These are phyloP conservation scores for Drosophila borborema DNA, from an alignment of 2,888 invertebrate genomes.

Conservation along the genomic window DNA sequence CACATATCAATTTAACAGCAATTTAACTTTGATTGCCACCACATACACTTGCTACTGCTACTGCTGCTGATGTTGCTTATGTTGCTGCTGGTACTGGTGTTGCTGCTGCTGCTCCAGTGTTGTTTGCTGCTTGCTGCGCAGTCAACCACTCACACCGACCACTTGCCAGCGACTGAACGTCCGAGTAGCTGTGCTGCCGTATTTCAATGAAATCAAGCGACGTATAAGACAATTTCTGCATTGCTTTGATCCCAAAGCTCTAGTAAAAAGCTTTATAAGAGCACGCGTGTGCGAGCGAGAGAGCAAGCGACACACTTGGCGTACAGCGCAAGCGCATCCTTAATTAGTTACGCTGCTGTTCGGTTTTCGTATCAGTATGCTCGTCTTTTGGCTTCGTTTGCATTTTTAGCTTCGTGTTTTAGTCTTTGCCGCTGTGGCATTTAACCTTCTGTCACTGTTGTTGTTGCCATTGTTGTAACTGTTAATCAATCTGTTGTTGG, in stretches of 20 bases:
- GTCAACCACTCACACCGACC: slow-evolving; percentile 82
- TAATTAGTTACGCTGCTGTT: slow-evolving; percentile 51
- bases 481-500: slow-evolving; percentile 4
- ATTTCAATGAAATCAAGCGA: slow-evolving; percentile 83
- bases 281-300: slow-evolving; percentile 8
- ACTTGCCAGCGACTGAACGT: slow-evolving; percentile 84
- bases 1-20: slow-evolving; percentile 54
- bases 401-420: not conserved
- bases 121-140: slow-evolving; percentile 17
- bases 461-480: slow-evolving; percentile 19
- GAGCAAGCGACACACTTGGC: not conserved
- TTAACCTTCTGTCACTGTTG: slow-evolving; percentile 46
- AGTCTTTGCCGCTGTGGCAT: slow-evolving; percentile 31
- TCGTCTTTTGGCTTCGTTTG: slow-evolving; percentile 13
- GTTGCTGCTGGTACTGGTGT: slow-evolving; percentile 14
- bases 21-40: slow-evolving; percentile 54
- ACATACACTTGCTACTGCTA: slow-evolving; percentile 35
- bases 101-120: slow-evolving; percentile 24
- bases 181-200: slow-evolving; percentile 83
- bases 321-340: slow-evolving; percentile 69
- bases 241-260: slow-evolving; percentile 56
- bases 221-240: slow-evolving; percentile 62
- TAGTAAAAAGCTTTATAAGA: slow-evolving; percentile 64
- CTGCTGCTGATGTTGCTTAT: slow-evolving; percentile 17
- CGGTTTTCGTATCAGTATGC: not conserved